These are phyloP conservation scores for Bufo bufo DNA, from an alignment of 2,113 vertebrate genomes.

Conservation along the genomic window DNA sequence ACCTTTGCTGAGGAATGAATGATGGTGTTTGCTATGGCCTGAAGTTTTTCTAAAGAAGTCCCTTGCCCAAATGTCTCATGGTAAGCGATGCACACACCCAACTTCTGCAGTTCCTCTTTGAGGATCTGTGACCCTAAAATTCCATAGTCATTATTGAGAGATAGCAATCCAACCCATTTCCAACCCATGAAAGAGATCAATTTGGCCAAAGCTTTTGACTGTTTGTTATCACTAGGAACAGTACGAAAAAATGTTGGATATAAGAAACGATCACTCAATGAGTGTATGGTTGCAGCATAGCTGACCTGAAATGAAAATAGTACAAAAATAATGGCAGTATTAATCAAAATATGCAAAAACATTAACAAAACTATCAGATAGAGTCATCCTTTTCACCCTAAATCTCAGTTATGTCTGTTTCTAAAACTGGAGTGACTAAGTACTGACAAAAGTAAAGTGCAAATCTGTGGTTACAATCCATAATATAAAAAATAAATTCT, in stretches of 20 bases:
- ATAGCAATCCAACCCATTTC: slow-evolving; percentile 41
- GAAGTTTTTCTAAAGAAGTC: slow-evolving; percentile 9
- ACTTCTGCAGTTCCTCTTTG: slow-evolving; percentile 24
- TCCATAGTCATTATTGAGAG: slow-evolving; percentile 38
- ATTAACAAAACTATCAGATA: too few relatives aligned
- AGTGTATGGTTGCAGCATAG: slow-evolving; percentile 10
- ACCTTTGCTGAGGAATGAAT: slow-evolving; percentile 18
- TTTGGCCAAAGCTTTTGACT: slow-evolving; percentile 54
- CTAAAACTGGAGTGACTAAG: too few relatives aligned
- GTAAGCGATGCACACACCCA: slow-evolving; percentile 35
- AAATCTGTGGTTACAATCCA: too few relatives aligned
- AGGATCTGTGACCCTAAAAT: slow-evolving; percentile 44
- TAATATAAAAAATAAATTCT: too few relatives aligned
- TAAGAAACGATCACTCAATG: background rate
- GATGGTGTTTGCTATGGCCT: slow-evolving; percentile 7
- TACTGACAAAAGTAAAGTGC: too few relatives aligned
- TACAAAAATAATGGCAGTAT: background rate
- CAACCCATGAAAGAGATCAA: slow-evolving; percentile 52
- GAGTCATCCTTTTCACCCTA: too few relatives aligned
- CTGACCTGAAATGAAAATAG: background rate
- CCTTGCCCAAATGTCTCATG: slow-evolving; percentile 24
- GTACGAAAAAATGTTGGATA: slow-evolving; percentile 62
- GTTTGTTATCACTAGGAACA: slow-evolving; percentile 58
- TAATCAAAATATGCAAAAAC: too few relatives aligned
- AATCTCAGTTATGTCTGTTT: too few relatives aligned